These are phyloP conservation scores for Rynchops niger DNA, from an alignment of 2,113 vertebrate species.

Conservation along the genomic window DNA sequence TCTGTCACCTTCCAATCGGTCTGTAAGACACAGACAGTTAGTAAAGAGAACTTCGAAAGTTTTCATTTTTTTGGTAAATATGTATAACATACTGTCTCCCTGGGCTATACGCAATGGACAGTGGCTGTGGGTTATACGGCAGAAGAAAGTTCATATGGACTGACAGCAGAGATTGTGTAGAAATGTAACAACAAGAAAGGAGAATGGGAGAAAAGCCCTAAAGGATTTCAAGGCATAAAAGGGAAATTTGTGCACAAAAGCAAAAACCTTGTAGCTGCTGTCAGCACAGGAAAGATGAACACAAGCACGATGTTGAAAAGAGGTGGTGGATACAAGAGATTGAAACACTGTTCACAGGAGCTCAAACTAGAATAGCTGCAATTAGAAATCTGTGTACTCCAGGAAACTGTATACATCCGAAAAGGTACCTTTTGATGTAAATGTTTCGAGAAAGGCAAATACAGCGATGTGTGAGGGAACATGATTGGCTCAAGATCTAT, in stretches of 20 bases:
- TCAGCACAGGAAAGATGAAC: neutral
- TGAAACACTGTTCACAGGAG: neutral
- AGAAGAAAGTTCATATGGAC: neutral
- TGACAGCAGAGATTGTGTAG: neutral
- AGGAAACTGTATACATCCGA: neutral
- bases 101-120: neutral
- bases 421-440: neutral
- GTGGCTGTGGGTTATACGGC: neutral
- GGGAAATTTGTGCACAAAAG: neutral
- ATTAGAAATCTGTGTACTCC: neutral
- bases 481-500: neutral
- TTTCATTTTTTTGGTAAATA: neutral
- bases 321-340: neutral
- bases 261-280: neutral
- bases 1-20: constrained; percentile 90
- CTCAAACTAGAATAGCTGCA: neutral
- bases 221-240: neutral
- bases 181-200: neutral
- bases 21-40: constrained; percentile 70
- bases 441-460: neutral
- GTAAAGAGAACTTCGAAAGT: neutral
- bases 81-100: neutral
- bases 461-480: neutral
- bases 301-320: neutral
- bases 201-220: neutral